Base-by-base conservation (phyloP, 2,888 invertebrate genomes). In the Gonocerus acuteangulatus region DNA sequence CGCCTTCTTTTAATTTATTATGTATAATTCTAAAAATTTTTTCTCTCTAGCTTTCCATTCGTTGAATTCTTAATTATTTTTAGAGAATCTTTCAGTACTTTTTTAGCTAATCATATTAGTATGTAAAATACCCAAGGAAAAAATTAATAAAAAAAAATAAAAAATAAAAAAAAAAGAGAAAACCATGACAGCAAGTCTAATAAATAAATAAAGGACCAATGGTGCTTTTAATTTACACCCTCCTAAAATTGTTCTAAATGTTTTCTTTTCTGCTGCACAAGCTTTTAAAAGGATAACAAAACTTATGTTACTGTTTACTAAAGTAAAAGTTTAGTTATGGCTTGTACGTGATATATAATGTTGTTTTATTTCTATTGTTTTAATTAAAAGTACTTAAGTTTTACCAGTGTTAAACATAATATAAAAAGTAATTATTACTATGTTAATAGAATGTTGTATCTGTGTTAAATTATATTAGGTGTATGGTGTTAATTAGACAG, bases 381-480 rank as follows among this genome's bases (percentile, higher is more conserved):
- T 61, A 59, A 39, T 23, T 42, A 16, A 52, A 59, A 52, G 64
- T 62, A 65, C 64, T 65, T 65, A 62, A 65, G 61, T 62, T 64
- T 65, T 65, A 64, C 64, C 64, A 62, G 62, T 65, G 62, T 62
- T 65, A 65, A 48, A 44, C 22, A 45, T 57, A 47, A 59, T 44
- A 42, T 36, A 48, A 49, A 48, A 59, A 56, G 47, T 62, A 59
- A 62, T 54, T 60, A 60, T 62, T 48, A 57, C 54, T 62, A 59
- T 62, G 49, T 62, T 62, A 54, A 62, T 64, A 64, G 27, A 62
- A 61, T 59, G 56, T 60, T 64, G 62, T 64, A 64, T 64, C 62
- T 64, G 62, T 64, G 62, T 64, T 64, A 60, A 62, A 62, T 62
- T 62, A 61, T 64, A 60, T 62, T 64, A 64, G 62, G 60, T 64